Conservation (phyloP, 2,888 invertebrate species). For the Macrosiphum euphorbiae region DNA sequence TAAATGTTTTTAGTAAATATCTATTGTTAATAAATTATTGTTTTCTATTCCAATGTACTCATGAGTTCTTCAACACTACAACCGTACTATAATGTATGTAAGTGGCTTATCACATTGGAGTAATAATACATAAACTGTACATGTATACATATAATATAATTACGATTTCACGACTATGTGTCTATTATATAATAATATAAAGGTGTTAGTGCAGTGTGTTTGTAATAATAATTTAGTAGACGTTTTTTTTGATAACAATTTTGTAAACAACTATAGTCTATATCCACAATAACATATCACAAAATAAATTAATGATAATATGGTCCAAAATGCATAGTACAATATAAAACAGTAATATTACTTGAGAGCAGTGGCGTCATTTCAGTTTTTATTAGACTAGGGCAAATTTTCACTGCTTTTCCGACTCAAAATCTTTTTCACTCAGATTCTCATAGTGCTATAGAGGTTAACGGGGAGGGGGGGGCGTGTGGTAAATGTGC, state of each 20-base stretch:
- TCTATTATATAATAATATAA: neutral
- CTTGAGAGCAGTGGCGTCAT: neutral
- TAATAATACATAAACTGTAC: no score
- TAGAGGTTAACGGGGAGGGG: no score
- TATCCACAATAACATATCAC: neutral
- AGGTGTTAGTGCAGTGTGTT: neutral
- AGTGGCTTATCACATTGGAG: neutral
- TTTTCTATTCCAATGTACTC: neutral
- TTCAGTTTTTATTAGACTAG: no score
- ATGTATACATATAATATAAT: neutral
- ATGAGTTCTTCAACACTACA: neutral
- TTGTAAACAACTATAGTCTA: neutral
- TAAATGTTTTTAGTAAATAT: neutral
- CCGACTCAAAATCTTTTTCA: no score
- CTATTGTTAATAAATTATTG: neutral
- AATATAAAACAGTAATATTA: neutral
- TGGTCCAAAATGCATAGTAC: neutral
- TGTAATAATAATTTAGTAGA: neutral
- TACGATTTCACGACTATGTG: neutral
- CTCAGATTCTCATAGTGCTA: no score
- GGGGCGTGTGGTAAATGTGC: no score
- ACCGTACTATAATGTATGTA: neutral
- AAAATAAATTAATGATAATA: neutral
- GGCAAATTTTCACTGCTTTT: no score
- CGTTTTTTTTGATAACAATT: neutral